These are phyloP conservation scores for Spicauda simplicius DNA, from an alignment of 2,888 invertebrate genomes.

Conservation along the genomic window DNA sequence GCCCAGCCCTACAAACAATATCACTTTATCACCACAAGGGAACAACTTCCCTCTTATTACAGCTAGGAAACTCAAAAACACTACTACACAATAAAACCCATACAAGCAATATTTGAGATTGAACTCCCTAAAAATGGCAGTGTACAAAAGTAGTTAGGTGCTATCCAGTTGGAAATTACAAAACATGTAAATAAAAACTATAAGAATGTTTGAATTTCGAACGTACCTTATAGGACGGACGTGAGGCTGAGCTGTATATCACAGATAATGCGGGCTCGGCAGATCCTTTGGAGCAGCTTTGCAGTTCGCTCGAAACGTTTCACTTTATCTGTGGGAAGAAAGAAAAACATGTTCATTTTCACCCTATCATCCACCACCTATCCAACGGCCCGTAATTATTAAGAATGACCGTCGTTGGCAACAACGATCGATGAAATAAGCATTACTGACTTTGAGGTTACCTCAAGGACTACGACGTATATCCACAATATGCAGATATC, in stretches of 20 bases:
- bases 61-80: slow-evolving; percentile 31
- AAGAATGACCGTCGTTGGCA: slow-evolving; percentile 30
- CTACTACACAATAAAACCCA: slow-evolving; percentile 12
- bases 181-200: slow-evolving; percentile 1
- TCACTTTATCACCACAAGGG: slow-evolving; percentile 35
- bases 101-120: background rate
- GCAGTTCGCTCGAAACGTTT: slow-evolving; percentile 79
- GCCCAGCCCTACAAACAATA: slow-evolving; percentile 84
- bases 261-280: slow-evolving; percentile 85
- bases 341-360: slow-evolving; percentile 37
- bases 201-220: slow-evolving; percentile 31
- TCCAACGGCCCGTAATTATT: slow-evolving; percentile 3
- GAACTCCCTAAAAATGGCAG: background rate
- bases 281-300: slow-evolving; percentile 81
- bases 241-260: slow-evolving; percentile 86
- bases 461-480: slow-evolving; percentile 49
- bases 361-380: slow-evolving; percentile 2
- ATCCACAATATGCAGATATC: slow-evolving; percentile 40
- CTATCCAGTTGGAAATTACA: slow-evolving; percentile 39
- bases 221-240: slow-evolving; percentile 84
- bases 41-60: slow-evolving; percentile 27
- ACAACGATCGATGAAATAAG: slow-evolving; percentile 38
- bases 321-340: slow-evolving; percentile 58
- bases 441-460: slow-evolving; percentile 68
- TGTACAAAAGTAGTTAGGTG: background rate